phyloP scores from a whole-genome alignment of 2,888 invertebrate species.

The Alitta virens region DNA sequence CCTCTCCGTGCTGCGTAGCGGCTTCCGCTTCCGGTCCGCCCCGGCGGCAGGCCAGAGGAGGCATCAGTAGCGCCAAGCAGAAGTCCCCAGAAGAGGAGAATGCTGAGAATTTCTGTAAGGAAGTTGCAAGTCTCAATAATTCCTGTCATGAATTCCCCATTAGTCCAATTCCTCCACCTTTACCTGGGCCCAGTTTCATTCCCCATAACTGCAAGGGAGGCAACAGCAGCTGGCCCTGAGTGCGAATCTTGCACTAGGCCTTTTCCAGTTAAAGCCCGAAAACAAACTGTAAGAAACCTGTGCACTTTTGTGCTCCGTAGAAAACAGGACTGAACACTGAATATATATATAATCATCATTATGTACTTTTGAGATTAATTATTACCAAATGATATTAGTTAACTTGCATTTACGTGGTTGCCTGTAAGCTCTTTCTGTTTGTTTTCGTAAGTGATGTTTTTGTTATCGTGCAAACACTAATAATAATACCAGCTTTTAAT shows the following conservation, averaged over 20 bases:
- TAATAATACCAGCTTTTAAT: too few relatives aligned
- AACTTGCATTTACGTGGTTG: too few relatives aligned
- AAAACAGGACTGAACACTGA: too few relatives aligned
- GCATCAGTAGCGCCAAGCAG: conserved; percentile 14
- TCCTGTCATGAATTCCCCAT: conserved; percentile 29
- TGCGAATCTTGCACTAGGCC: not conserved
- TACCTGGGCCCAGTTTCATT: not conserved
- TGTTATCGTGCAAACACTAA: too few relatives aligned
- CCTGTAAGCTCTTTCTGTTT: too few relatives aligned
- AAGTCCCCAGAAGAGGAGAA: conserved; percentile 28
- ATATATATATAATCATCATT: too few relatives aligned
- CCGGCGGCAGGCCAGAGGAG: conserved; percentile 2
- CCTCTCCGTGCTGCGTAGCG: not conserved
- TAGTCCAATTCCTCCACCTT: conserved; percentile 20
- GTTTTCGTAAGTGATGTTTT: too few relatives aligned
- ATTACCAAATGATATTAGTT: too few relatives aligned
- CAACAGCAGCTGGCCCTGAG: conserved; percentile 30
- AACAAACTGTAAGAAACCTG: not conserved
- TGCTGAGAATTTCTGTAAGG: conserved; percentile 24
- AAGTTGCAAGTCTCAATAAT: conserved; percentile 14
- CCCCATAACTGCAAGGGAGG: conserved; percentile 2
- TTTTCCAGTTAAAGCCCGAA: not conserved
- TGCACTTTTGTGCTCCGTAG: too few relatives aligned
- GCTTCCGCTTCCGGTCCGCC: not conserved
- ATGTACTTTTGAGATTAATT: too few relatives aligned